Percentiles rank a stretch among this genome's conserved stretches.
Evolutionary conservation across 2,888 invertebrate species (phyloP).

Genomic region (Napeogenes sylphis): DNA sequence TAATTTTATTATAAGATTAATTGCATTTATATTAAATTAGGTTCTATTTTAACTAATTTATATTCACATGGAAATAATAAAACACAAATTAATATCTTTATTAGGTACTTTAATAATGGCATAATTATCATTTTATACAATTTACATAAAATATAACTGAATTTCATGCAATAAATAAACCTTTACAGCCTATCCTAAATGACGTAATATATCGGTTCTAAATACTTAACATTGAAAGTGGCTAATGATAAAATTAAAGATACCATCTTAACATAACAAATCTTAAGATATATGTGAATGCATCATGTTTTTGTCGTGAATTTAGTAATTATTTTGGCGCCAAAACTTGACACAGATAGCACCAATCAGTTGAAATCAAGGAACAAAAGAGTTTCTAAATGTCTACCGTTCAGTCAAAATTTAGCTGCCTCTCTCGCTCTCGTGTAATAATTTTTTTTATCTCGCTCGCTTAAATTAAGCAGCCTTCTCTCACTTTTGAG

Average conservation of each 20-base stretch:
- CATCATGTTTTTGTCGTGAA: no score
- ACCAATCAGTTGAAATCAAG: not conserved
- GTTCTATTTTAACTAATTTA: not conserved
- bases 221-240: not conserved
- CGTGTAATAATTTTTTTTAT: not conserved
- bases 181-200: not conserved
- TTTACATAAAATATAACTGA: slow-evolving; percentile 4
- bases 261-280: no score
- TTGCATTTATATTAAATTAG: not conserved
- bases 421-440: no score
- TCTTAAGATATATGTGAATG: no score
- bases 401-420: no score
- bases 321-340: not conserved
- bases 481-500: no score
- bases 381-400: no score
- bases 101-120: slow-evolving; percentile 32
- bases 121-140: slow-evolving; percentile 17
- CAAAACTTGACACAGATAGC: not conserved
- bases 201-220: not conserved
- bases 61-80: slow-evolving; percentile 2
- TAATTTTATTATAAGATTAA: not conserved
- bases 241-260: no score
- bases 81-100: slow-evolving; percentile 28
- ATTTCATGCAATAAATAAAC: slow-evolving; percentile 3
- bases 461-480: not conserved